Conservation (phyloP, 2,888 invertebrate species). For the Macrophya annulata region DNA sequence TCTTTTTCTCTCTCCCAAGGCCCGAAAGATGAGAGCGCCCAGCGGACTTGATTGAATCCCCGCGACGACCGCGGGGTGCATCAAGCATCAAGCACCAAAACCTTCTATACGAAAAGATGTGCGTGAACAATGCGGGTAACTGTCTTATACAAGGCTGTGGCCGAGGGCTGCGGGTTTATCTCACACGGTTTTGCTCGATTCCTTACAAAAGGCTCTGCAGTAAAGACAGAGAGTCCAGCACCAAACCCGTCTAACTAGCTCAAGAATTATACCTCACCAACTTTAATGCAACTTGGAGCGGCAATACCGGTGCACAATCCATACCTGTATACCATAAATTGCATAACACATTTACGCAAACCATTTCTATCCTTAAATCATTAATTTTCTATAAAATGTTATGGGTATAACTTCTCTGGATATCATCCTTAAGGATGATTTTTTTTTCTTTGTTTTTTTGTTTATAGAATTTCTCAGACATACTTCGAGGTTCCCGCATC, state of each 20-base stretch:
- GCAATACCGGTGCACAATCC: constrained; percentile 12
- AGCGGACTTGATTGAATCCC: constrained; percentile 54
- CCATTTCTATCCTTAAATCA: background rate
- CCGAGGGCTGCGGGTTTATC: constrained; percentile 22
- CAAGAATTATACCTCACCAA: constrained; percentile 36
- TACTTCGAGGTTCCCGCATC: background rate
- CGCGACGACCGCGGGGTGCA: constrained; percentile 47
- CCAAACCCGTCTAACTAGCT: constrained; percentile 52
- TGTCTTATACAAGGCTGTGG: constrained; percentile 1
- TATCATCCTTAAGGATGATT: background rate
- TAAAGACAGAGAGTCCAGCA: background rate
- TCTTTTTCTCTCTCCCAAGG: constrained; percentile 34
- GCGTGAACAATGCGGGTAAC: constrained; percentile 60
- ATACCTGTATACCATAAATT: background rate
- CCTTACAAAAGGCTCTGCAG: constrained; percentile 32
- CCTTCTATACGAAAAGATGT: constrained; percentile 15
- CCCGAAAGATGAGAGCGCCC: constrained; percentile 49
- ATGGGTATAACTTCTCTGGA: no score
- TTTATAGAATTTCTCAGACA: background rate
- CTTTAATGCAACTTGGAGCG: background rate
- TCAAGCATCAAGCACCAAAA: constrained; percentile 9
- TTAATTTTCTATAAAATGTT: background rate
- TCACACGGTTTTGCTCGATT: constrained; percentile 52
- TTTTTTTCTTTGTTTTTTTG: background rate
- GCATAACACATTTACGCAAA: background rate